Evolutionary conservation across 2,888 invertebrate genomes (phyloP), one percentile per base, ranked within the genome.

Genomic region (Cataglyphis albicans): DNA sequence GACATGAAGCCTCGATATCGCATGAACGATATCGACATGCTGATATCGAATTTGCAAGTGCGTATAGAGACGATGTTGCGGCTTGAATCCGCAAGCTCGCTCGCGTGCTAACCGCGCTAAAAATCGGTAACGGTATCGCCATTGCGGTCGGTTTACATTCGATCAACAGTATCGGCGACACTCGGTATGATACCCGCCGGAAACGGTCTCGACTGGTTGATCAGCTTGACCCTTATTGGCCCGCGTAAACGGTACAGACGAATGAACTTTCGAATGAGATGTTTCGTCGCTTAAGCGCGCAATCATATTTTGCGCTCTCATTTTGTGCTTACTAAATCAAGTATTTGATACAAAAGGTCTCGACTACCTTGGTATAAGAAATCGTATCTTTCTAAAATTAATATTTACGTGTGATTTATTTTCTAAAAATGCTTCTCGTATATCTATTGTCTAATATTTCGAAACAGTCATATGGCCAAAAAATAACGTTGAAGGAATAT

Each of bases 121-220:
- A 91, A 91, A 91, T 91, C 80, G 84, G 88, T 92, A 92, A 92
- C 92, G 92, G 92, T 92, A 92, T 92, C 92, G 88, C 87, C 90
- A 90, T 86, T 90, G 92, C 90, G 90, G 90, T 91, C 64, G 90
- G 90, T 91, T 92, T 91, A 90, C 91, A 91, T 91, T 92, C 89
- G 86, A 88, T 83, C 86, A 87, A 83, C 89, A 52, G 55, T 57
- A 87, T 83, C 87, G 85, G 80, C 87, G 89, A 89, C 89, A 91
- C 86, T 88, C 87, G 73, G 86, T 82, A 74, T 82, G 76, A 87
- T 67, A 84, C 81, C 25, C 80, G 82, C 85, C 83, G 87, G 86
- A 85, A 88, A 89, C 74, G 61, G 89, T 83, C 86, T 83, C 89
- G 90, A 82, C 73, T 57, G 90, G 75, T 67, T 63, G 76, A 72